Evolutionary conservation across 1,140 invertebrate species (phyloP).

Genomic region (Aleiodes sp.): DNA sequence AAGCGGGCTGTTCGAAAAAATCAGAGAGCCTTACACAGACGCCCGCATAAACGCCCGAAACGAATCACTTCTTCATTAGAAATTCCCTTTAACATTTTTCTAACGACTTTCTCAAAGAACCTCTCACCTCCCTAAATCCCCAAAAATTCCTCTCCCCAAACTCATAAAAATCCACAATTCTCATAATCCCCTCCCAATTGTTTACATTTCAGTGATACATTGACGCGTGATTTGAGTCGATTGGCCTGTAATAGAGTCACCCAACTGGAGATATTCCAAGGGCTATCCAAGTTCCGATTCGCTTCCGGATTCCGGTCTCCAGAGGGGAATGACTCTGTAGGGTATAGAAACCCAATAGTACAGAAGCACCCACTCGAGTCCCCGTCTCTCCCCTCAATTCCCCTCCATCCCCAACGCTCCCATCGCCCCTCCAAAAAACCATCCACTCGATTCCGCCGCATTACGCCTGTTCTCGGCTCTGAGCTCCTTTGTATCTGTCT

Average conservation of each 20-base stretch:
- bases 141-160: no score
- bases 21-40: no score
- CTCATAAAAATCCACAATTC: no score
- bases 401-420: slow-evolving; percentile 19
- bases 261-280: slow-evolving; percentile 32
- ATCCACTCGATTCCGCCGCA: slow-evolving; percentile 55
- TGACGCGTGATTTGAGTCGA: slow-evolving; percentile 30
- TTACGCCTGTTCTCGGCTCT: slow-evolving; percentile 44
- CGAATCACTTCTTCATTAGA: no score
- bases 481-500: slow-evolving; percentile 20
- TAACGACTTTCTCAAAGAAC: no score
- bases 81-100: no score
- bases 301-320: slow-evolving; percentile 40
- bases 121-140: no score
- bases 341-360: not conserved
- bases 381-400: slow-evolving; percentile 16
- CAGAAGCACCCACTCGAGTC: slow-evolving; percentile 33
- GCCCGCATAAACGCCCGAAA: no score
- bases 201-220: slow-evolving; percentile 20
- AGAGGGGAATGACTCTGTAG: not conserved
- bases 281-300: slow-evolving; percentile 46
- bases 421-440: slow-evolving; percentile 15
- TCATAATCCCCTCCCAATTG: no score
- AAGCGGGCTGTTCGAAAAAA: no score
- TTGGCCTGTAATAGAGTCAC: slow-evolving; percentile 5